phyloP scores from a whole-genome alignment of 2,113 vertebrate species.

The Entelurus aequoreus region DNA sequence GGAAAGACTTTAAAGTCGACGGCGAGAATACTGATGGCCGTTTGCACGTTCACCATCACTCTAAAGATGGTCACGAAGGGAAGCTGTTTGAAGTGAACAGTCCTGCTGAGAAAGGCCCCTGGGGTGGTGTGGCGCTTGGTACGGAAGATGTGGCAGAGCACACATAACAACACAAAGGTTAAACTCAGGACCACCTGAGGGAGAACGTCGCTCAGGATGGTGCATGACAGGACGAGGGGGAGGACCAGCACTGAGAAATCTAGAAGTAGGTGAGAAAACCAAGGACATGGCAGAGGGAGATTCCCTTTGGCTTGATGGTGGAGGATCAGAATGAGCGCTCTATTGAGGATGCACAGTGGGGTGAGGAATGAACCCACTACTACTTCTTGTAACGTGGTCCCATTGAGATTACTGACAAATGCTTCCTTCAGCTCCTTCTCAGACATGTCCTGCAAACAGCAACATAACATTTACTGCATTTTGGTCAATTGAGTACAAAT shows the following conservation, averaged over 20 bases:
- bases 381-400: slow-evolving; percentile 84
- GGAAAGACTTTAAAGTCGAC: slow-evolving; percentile 92
- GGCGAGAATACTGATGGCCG: slow-evolving; percentile 86
- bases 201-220: slow-evolving; percentile 74
- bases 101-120: slow-evolving; percentile 66
- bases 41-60: slow-evolving; percentile 82
- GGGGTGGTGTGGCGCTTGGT: slow-evolving; percentile 49
- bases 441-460: slow-evolving; percentile 76
- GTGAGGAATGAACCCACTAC: slow-evolving; percentile 73
- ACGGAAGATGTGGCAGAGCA: slow-evolving; percentile 66
- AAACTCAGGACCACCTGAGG: slow-evolving; percentile 57
- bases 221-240: slow-evolving; percentile 80
- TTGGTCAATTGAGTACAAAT: background rate
- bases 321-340: slow-evolving; percentile 79
- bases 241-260: slow-evolving; percentile 80
- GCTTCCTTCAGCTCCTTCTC: slow-evolving; percentile 81
- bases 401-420: slow-evolving; percentile 87
- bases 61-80: slow-evolving; percentile 83
- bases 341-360: slow-evolving; percentile 77
- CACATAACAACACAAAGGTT: slow-evolving; percentile 35
- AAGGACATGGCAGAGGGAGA: slow-evolving; percentile 59
- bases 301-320: slow-evolving; percentile 57
- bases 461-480: background rate
- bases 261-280: slow-evolving; percentile 68
- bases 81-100: slow-evolving; percentile 68